Percentiles rank a stretch among this genome's conserved stretches.
These are phyloP conservation scores for Eupeodes corollae DNA, from an alignment of 1,140 invertebrate genomes.

Conservation along the genomic window DNA sequence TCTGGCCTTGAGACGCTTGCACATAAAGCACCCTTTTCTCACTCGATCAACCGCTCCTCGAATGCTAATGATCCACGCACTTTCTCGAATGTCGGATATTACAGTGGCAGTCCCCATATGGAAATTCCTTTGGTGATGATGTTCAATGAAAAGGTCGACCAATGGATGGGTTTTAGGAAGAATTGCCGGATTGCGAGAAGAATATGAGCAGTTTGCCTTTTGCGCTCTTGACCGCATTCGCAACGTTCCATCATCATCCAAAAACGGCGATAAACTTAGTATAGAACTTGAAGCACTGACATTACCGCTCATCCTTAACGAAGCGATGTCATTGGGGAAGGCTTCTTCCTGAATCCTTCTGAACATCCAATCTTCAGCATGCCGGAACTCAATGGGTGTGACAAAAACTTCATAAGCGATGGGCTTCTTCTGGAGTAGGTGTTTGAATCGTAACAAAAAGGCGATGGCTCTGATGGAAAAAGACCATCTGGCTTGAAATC, in stretches of 20 bases:
- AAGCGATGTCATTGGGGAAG: no score
- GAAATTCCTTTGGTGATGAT: neutral
- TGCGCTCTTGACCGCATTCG: neutral
- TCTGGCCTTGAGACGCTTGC: neutral
- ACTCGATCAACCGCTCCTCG: constrained; percentile 1
- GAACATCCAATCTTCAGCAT: no score
- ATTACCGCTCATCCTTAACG: no score
- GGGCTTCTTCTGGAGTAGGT: neutral
- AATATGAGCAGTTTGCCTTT: neutral
- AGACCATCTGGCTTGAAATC: neutral
- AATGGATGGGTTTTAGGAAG: neutral
- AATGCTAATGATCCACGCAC: constrained; percentile 10
- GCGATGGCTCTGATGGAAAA: neutral
- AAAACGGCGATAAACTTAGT: no score
- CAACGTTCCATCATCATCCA: no score
- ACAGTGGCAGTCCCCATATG: neutral
- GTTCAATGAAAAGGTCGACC: neutral
- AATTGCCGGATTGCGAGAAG: neutral
- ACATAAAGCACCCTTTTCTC: constrained; percentile 1
- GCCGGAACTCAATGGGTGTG: neutral
- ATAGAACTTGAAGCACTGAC: no score
- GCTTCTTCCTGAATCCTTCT: no score
- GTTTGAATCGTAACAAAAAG: neutral
- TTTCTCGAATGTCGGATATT: neutral
- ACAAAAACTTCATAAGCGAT: neutral